Conservation (phyloP, 2,797 vertebrate genomes). For the Coreius guichenoti region DNA sequence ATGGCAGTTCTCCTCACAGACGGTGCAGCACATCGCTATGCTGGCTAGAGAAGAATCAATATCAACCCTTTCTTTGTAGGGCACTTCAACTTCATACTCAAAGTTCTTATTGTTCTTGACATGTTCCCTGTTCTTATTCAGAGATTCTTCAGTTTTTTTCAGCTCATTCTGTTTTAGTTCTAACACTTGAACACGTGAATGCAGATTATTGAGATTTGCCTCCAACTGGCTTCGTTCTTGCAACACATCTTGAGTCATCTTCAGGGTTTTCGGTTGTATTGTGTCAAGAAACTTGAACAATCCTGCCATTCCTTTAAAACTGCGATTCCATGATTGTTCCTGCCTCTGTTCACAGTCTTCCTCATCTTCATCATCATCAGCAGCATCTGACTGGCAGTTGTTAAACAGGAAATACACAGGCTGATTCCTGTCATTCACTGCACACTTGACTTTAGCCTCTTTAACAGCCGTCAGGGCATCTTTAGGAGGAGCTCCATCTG, state of each 20-base stretch:
- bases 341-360: no score
- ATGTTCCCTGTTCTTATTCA: no score
- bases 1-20: slow-evolving; percentile 52
- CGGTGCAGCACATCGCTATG: not conserved
- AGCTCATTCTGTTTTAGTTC: not conserved
- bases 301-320: fast-evolving
- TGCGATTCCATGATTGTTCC: not conserved
- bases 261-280: fast-evolving
- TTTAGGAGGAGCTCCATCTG: fast-evolving
- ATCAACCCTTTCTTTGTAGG: not conserved
- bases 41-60: not conserved
- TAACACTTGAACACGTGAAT: fast-evolving
- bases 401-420: no score
- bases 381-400: no score
- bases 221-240: not conserved
- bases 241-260: not conserved
- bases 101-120: slow-evolving; percentile 7
- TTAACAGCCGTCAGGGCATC: not conserved
- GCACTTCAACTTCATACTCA: slow-evolving; percentile 12
- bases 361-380: no score
- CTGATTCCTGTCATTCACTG: not conserved
- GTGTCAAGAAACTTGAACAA: fast-evolving
- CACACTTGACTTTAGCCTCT: not conserved
- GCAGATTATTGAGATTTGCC: fast-evolving
- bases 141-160: not conserved